Evolutionary conservation across 2,888 invertebrate species (phyloP).

Genomic region (Plusia festucae): DNA sequence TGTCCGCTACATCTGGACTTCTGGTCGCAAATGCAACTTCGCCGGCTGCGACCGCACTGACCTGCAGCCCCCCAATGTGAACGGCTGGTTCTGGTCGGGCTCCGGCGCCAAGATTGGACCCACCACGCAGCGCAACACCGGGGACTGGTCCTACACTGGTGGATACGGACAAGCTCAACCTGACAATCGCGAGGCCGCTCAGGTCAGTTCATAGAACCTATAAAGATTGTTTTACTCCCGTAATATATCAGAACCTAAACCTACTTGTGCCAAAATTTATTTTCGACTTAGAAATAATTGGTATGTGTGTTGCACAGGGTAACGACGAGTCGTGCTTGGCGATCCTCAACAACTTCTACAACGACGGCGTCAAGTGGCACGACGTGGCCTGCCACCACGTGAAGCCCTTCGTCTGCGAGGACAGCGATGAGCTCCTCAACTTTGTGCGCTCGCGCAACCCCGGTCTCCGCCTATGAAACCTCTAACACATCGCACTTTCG

Average conservation of each 20-base stretch:
- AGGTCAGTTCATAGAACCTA: conserved; percentile 85
- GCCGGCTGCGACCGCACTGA: conserved; percentile 96
- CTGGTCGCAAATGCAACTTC: conserved; percentile 97
- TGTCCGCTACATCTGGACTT: conserved; percentile 96
- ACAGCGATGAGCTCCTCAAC: conserved; percentile 96
- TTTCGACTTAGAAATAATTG: background rate
- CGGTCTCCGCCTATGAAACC: conserved; percentile 92
- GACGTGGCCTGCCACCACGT: conserved; percentile 96
- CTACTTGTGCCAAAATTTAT: no score
- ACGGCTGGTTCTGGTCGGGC: conserved; percentile 98
- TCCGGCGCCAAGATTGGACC: conserved; percentile 97
- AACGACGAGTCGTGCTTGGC: conserved; percentile 97
- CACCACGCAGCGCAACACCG: conserved; percentile 96
- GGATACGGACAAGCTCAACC: conserved; percentile 96
- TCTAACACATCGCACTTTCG: conserved; percentile 52
- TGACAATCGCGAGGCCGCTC: conserved; percentile 96
- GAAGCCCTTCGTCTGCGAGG: conserved; percentile 97
- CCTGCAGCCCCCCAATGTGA: conserved; percentile 95
- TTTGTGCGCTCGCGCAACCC: conserved; percentile 97
- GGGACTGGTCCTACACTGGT: conserved; percentile 97
- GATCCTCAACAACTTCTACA: conserved; percentile 97
- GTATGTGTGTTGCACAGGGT: conserved; percentile 86
- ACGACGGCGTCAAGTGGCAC: conserved; percentile 96
- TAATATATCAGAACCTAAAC: no score
- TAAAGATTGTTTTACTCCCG: conserved; percentile 11